Evolutionary conservation across 2,113 vertebrate genomes (phyloP), one percentile per base, ranked within the genome.

Genomic region (Rhizomys pruinosus): DNA sequence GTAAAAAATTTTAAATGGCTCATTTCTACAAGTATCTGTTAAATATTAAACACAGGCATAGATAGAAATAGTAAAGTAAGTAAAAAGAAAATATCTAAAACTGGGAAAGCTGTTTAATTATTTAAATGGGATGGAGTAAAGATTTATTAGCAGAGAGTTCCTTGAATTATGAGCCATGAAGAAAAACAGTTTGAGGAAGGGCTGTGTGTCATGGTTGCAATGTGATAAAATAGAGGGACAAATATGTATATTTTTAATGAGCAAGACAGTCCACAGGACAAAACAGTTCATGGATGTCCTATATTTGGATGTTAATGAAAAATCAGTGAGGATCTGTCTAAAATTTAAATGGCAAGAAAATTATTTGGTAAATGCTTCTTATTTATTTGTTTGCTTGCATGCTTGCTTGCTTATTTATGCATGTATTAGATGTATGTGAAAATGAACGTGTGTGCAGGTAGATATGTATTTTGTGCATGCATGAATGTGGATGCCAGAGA

Each of bases 301-400:
- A 32, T 42, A 73, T 64, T 3, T 82, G 90, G 78, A 37, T 89
- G 6, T 17, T 85, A 59, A 20, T 71, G 29, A 82, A 39, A 2
- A 55, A 11, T 16, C 16, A 74, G 17, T 52, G 12, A 64, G 5
- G 9, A 89, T 3, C 3, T 57, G 3, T 72, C 69, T 39, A 77
- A 92, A 52, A 84, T 37, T 69, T 87, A 69, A 47, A 16, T 7
- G 80, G 22, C 5, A 93, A 85, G 81, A 90, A n/a, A 72, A 94
- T 59, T 69, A 85, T n/a, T 88, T 86, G 29, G 10, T 76, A 57
- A 59, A 34, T 87, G 7, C 27, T 68, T 68, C 59, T 32, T n/a
- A 23, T 64, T 9, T 64, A 25, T 66, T 47, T 47, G 47, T 74
- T 52, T 32, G 2, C 7, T 76, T 47, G 34, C 44, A 47, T 84